Conservation (phyloP, 2,888 invertebrate genomes). For the Clusia tigrina region DNA sequence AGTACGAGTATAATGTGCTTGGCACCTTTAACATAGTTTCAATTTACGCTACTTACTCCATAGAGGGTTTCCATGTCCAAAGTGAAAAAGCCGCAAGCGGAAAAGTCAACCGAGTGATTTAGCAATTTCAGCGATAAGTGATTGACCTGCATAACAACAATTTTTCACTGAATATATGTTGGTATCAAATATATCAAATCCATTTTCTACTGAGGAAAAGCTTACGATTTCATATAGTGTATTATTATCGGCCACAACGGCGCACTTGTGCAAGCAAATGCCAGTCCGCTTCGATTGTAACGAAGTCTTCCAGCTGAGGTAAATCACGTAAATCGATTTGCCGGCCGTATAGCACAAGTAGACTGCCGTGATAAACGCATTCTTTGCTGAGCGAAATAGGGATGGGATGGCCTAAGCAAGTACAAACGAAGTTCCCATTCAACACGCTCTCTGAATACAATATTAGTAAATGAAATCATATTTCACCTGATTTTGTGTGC, state of each 20-base stretch:
- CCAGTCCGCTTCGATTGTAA: conserved; percentile 62
- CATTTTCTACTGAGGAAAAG: not conserved
- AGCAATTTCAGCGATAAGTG: conserved; percentile 63
- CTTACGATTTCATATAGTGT: conserved; percentile 61
- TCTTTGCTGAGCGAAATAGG: conserved; percentile 62
- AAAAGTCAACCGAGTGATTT: conserved; percentile 63
- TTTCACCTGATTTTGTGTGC: conserved; percentile 57
- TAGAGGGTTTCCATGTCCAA: conserved; percentile 64
- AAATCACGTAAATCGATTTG: conserved; percentile 63
- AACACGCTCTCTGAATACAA: not conserved
- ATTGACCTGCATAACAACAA: conserved; percentile 54
- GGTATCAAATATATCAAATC: not conserved
- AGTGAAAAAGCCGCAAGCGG: conserved; percentile 64
- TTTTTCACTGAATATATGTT: conserved; percentile 3
- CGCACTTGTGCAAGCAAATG: conserved; percentile 63
- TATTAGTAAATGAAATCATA: not conserved
- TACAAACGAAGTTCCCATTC: not conserved
- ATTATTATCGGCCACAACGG: conserved; percentile 61
- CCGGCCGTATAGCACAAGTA: conserved; percentile 59
- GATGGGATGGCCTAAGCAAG: conserved; percentile 51
- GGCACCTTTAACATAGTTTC: not conserved
- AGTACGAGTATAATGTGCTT: no score
- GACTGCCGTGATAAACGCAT: conserved; percentile 53
- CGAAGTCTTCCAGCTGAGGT: conserved; percentile 63
- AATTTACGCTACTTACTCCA: conserved; percentile 48